Base-by-base conservation (phyloP, 2,113 vertebrate genomes). In the Promerops cafer region DNA sequence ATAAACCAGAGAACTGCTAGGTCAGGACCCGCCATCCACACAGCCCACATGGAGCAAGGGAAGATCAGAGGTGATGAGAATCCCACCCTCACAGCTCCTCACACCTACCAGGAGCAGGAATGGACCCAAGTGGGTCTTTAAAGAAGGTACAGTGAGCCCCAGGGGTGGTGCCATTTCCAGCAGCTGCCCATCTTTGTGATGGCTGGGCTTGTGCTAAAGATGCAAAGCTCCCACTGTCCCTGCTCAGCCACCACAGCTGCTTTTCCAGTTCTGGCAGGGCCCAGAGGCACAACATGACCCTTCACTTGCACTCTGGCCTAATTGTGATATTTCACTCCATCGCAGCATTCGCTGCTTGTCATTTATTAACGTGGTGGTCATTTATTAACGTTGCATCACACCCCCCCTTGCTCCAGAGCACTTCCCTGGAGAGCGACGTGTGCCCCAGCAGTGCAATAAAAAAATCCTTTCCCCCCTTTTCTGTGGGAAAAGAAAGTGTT, bases 401-500 rank as follows among this genome's bases (percentile, higher is more conserved):
- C 16, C 39, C 33, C 61, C 14, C 31, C 26, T 14, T 56, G 28
- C 81, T 88, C 66, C 74, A 56, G 30, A 82, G 24, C 0, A 0
- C 92, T 90, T 97, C 96, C 93, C 93, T 85, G 63, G 95, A 96
- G 96, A 97, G 56, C 2, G 1, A 35, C 0, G 0, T 10, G 16
- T 76, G 72, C 33, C 96, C 94, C 80, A 42, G 71, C 39, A 93
- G 90, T 47, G 60, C 89, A 91, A 92, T 92, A 87, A 95, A 94
- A 59, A 52, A 79, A n/a, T 2, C 5, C 13, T 78, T 70, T 3
- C 28, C 64, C 77, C 54, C 45, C 18, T 93, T 91, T 96, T 96
- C 95, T 94, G 52, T 94, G 94, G 85, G 94, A 96, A 97, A 97
- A 96, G 33, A 69, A 42, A 92, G 31, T 49, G 14, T 13, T 45